These are phyloP conservation scores for Molossus alvarezi DNA, from an alignment of 2,797 vertebrate species.

Conservation along the genomic window DNA sequence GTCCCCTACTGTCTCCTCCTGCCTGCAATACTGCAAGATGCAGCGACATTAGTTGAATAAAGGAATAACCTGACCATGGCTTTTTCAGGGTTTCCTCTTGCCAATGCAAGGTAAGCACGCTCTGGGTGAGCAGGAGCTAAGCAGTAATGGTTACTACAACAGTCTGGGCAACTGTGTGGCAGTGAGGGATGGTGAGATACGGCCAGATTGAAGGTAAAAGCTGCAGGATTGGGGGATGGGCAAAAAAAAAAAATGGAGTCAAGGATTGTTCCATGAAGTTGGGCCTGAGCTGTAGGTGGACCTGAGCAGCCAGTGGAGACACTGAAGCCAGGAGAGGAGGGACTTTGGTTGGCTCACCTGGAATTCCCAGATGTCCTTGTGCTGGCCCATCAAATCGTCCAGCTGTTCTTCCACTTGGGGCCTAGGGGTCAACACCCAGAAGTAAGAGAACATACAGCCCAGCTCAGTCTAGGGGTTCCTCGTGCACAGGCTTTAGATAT, in stretches of 20 bases:
- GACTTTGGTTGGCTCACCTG: conserved; percentile 71
- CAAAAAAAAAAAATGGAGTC: background rate
- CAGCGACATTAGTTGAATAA: background rate
- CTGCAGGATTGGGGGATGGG: background rate
- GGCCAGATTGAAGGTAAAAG: background rate
- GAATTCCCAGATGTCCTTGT: conserved; percentile 83
- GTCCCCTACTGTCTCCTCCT: background rate
- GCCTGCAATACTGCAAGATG: background rate
- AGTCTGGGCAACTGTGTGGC: background rate
- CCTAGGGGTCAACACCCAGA: conserved; percentile 21
- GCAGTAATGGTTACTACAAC: background rate
- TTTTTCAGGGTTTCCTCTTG: background rate
- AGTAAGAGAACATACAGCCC: background rate
- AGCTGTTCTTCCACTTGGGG: background rate
- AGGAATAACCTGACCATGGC: background rate
- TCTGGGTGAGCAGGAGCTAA: background rate
- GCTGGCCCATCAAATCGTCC: conserved; percentile 47
- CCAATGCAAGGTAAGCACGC: background rate
- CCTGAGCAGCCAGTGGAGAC: background rate
- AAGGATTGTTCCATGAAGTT: too few species aligned
- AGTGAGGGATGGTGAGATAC: background rate
- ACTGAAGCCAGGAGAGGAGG: background rate
- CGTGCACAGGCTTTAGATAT: background rate
- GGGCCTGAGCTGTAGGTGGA: background rate
- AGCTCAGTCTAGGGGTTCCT: background rate